Conservation (phyloP, 2,797 vertebrate species). For the Oryzias dopingdopingensis region DNA sequence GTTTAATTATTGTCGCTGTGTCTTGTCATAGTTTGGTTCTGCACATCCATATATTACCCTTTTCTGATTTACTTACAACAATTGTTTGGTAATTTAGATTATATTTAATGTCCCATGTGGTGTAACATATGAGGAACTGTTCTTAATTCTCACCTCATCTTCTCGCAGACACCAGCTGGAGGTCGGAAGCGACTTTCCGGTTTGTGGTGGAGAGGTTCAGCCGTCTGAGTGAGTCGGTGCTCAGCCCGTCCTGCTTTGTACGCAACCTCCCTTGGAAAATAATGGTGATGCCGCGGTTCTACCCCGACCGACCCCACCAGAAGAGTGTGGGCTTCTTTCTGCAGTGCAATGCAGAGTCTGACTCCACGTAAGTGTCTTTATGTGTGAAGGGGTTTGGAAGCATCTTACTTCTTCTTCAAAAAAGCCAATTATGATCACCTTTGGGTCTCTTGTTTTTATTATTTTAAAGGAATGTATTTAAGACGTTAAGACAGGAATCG, state of each 20-base stretch:
- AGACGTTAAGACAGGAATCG: too few species aligned
- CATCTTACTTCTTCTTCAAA: not conserved
- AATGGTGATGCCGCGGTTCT: constrained; percentile 99
- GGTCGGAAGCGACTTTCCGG: constrained; percentile 97
- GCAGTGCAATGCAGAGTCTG: constrained; percentile 98
- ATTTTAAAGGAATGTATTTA: too few species aligned
- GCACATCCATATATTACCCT: too few species aligned
- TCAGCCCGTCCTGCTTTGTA: constrained; percentile 98
- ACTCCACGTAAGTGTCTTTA: constrained; percentile 90
- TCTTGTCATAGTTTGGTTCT: too few species aligned
- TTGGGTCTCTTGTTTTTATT: too few species aligned
- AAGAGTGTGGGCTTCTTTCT: constrained; percentile 99
- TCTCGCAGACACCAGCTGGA: constrained; percentile 93
- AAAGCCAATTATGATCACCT: too few species aligned
- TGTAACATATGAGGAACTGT: not conserved
- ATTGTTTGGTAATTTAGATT: too few species aligned
- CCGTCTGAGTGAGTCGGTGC: constrained; percentile 95
- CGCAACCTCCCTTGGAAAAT: constrained; percentile 99
- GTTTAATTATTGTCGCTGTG: too few species aligned
- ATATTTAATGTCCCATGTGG: too few species aligned
- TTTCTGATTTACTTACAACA: too few species aligned
- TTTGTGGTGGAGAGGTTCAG: constrained; percentile 98
- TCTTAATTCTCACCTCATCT: not conserved
- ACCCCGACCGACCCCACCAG: constrained; percentile 97
- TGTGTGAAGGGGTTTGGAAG: constrained; percentile 1